Evolutionary conservation across 2,888 invertebrate genomes (phyloP), one percentile per base, ranked within the genome.

Genomic region (Watsonalla cultraria): DNA sequence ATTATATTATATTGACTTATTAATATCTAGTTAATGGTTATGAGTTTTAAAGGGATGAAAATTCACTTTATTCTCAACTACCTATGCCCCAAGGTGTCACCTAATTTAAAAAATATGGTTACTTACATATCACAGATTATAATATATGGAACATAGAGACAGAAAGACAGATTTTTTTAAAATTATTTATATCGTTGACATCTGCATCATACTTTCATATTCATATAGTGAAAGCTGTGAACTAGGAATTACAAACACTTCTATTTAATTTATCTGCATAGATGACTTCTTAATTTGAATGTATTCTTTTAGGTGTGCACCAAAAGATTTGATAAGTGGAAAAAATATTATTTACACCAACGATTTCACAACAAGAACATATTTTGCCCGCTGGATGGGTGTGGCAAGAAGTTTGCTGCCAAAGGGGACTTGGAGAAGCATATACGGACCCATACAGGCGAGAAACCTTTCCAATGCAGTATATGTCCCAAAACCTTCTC

Each of bases 361-460:
- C 68, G 88, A 0, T 57, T 68, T 0, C 91, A 91, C 65, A 79
- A 78, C 15, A 85, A 81, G 51, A 76, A 55, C 5, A 61, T 74
- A 0, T 0, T 24, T 1, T 90, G 87, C 56, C 74, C 81, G 0
- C 35, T 80, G 5, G 73, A 78, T 9, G 56, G 34, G 0, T 91
- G 91, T 56, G 68, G 64, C 0, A 91, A 90, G 58, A 77, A 60
- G 47, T 91, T 91, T 59, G 74, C 84, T 0, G 80, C 75, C 0
- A 89, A 82, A 56, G 78, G 79, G 0, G 91, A 91, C 51, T 60
- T 90, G 9, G 74, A 76, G 45, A 90, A 86, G 55, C 91, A 91
- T 50, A 59, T 76, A 0, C 67, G 90, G 0, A 78, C 77, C 0
- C 91, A 91, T 57, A 90, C 91, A 0, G 90, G 91, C 0, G 88